phyloP scores from a whole-genome alignment of 2,113 vertebrate species.

The Festucalex cinctus region DNA sequence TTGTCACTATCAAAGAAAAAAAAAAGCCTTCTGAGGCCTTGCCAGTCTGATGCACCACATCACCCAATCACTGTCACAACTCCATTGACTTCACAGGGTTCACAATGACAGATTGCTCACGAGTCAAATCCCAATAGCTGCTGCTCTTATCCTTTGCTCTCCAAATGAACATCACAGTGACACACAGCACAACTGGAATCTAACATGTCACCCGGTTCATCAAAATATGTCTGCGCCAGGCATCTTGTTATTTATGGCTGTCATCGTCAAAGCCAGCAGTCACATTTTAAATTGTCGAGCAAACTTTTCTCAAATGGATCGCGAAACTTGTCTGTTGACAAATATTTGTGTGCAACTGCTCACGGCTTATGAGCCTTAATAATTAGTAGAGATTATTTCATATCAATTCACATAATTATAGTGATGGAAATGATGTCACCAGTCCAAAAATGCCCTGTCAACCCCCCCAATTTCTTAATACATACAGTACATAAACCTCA shows the following conservation, averaged over 20 bases:
- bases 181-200: not conserved
- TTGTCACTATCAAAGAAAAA: not conserved
- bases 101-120: conserved; percentile 5
- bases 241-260: conserved; percentile 4
- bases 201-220: not conserved
- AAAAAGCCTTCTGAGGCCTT: not conserved
- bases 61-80: conserved; percentile 16
- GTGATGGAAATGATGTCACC: too few relatives aligned
- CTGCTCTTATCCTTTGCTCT: conserved; percentile 10
- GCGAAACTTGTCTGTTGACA: not conserved
- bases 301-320: not conserved
- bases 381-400: not conserved
- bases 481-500: too few relatives aligned
- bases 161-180: not conserved
- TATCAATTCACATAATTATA: too few relatives aligned
- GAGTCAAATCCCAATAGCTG: not conserved
- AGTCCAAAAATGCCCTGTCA: too few relatives aligned
- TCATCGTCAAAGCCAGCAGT: not conserved
- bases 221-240: not conserved
- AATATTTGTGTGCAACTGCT: not conserved
- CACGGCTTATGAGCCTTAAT: not conserved
- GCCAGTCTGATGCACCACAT: not conserved
- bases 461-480: too few relatives aligned
- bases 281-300: not conserved
- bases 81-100: not conserved